Conservation (phyloP, 2,888 invertebrate species). For the Brassicogethes aeneus region DNA sequence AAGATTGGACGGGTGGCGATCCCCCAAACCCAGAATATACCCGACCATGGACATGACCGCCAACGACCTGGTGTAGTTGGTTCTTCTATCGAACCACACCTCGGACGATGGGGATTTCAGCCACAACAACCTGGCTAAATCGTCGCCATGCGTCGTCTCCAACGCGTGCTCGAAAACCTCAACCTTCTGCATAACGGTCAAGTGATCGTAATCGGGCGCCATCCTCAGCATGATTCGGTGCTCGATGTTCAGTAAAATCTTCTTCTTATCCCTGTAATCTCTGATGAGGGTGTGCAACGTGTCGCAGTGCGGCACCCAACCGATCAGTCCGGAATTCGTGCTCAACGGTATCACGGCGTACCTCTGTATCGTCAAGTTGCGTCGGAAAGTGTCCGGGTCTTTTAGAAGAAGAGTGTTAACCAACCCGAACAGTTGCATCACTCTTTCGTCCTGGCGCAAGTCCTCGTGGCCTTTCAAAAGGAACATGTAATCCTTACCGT, state of each 20-base stretch:
- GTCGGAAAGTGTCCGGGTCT: slow-evolving; percentile 90
- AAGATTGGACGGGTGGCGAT: slow-evolving; percentile 97
- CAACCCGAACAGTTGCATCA: slow-evolving; percentile 95
- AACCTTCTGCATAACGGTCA: slow-evolving; percentile 95
- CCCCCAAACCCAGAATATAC: slow-evolving; percentile 90
- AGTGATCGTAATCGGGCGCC: slow-evolving; percentile 95
- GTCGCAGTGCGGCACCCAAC: slow-evolving; percentile 99
- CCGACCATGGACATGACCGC: slow-evolving; percentile 99
- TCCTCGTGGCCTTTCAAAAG: slow-evolving; percentile 98
- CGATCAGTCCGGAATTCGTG: slow-evolving; percentile 85
- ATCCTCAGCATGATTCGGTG: slow-evolving; percentile 96
- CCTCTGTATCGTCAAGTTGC: slow-evolving; percentile 77
- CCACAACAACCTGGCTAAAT: slow-evolving; percentile 91
- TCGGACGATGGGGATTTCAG: slow-evolving; percentile 95
- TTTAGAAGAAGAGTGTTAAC: slow-evolving; percentile 92
- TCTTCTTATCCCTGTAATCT: slow-evolving; percentile 97
- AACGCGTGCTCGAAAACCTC: slow-evolving; percentile 98
- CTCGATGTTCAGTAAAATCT: slow-evolving; percentile 92
- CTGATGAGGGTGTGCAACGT: slow-evolving; percentile 94
- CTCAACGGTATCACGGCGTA: slow-evolving; percentile 98
- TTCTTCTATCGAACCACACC: slow-evolving; percentile 97
- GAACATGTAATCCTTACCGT: slow-evolving; percentile 98
- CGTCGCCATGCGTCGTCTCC: slow-evolving; percentile 90
- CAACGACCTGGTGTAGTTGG: slow-evolving; percentile 95
- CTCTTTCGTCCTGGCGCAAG: slow-evolving; percentile 94